These are phyloP conservation scores for Lontra canadensis DNA, from an alignment of 2,113 vertebrate genomes.

Conservation along the genomic window DNA sequence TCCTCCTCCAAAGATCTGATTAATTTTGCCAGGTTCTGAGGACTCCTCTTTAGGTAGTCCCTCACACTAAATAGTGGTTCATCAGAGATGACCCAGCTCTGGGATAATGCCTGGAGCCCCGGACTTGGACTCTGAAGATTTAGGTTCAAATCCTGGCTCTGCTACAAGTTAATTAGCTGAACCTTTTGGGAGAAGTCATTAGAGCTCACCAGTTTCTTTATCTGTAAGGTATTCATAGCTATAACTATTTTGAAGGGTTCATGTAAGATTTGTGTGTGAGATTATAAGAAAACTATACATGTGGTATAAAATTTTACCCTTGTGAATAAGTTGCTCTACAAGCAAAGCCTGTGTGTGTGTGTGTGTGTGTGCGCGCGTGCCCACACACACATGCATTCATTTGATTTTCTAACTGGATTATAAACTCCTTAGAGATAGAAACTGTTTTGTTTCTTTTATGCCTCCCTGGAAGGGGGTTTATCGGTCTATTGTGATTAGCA, in stretches of 20 bases:
- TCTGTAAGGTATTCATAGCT: background rate
- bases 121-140: background rate
- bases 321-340: background rate
- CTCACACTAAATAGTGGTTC: background rate
- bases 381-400: background rate
- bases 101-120: background rate
- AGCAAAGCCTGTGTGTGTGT: background rate
- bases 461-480: background rate
- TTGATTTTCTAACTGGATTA: conserved; percentile 14
- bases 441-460: background rate
- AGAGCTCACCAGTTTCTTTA: background rate
- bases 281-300: background rate
- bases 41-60: background rate
- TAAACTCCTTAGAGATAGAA: background rate
- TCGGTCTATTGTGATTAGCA: background rate
- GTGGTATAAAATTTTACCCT: background rate
- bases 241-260: background rate
- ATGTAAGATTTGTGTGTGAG: background rate
- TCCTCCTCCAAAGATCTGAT: background rate
- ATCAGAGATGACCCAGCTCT: background rate
- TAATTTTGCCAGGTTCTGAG: background rate
- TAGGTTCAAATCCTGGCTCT: background rate
- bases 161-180: background rate
- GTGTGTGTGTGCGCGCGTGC: background rate
- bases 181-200: background rate